These are phyloP conservation scores for Drosophila novamexicana DNA, from an alignment of 1,140 invertebrate genomes.

Conservation along the genomic window DNA sequence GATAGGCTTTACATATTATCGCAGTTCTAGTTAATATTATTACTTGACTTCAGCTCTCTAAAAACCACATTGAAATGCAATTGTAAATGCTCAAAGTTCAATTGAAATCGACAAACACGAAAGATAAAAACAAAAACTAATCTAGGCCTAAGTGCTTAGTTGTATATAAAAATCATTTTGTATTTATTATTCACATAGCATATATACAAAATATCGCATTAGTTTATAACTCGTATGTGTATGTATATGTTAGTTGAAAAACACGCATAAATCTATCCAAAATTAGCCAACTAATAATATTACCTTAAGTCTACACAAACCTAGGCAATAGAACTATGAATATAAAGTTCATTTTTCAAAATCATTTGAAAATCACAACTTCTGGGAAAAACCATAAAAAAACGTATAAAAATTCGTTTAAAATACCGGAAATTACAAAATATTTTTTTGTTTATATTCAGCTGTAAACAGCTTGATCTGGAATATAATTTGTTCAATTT, in stretches of 20 bases:
- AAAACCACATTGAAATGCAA: conserved; percentile 42
- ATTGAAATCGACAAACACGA: conserved; percentile 48
- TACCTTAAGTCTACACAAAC: conserved; percentile 47
- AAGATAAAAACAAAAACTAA: conserved; percentile 23
- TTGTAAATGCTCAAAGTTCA: conserved; percentile 73
- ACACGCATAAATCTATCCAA: conserved; percentile 83
- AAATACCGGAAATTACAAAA: no score
- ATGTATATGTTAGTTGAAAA: conserved; percentile 72
- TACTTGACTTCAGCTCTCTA: conserved; percentile 3
- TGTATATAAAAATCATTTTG: conserved; percentile 46
- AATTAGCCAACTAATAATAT: conserved; percentile 74
- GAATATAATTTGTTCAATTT: no score
- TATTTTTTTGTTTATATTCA: no score
- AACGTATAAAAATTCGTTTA: no score
- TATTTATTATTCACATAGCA: conserved; percentile 47
- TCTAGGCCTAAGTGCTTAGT: conserved; percentile 42
- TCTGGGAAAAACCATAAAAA: no score
- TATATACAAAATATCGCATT: conserved; percentile 18
- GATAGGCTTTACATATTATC: no score
- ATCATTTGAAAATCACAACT: background rate
- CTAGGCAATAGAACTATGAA: conserved; percentile 34
- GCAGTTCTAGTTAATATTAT: background rate
- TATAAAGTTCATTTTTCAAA: conserved; percentile 11
- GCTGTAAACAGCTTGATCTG: no score
- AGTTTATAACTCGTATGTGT: conserved; percentile 33